Evolutionary conservation across 2,113 vertebrate species (phyloP).

Genomic region (Budorcas taxicolor): DNA sequence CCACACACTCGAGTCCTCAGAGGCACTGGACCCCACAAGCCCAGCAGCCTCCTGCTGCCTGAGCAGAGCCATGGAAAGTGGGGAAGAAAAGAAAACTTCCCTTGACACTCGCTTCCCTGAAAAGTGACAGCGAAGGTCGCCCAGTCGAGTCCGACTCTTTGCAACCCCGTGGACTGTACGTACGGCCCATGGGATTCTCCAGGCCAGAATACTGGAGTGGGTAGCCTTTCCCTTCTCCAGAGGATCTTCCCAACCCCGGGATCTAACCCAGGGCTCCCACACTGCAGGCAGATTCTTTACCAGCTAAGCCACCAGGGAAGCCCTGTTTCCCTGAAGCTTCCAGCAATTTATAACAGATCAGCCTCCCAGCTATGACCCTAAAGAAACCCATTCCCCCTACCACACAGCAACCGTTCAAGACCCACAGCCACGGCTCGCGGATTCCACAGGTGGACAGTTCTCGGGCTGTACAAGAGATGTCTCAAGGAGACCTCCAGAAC

Average conservation of each 20-base stretch:
- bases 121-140: background rate
- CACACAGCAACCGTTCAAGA: background rate
- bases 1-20: background rate
- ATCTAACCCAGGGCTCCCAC: background rate
- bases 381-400: background rate
- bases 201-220: background rate
- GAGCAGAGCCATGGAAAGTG: background rate
- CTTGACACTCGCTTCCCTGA: background rate
- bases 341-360: background rate
- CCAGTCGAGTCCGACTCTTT: background rate
- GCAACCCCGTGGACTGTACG: background rate
- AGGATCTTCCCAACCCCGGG: background rate
- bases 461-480: background rate
- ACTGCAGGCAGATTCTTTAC: background rate
- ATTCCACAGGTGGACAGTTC: background rate
- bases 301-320: background rate
- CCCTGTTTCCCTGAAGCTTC: background rate
- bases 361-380: background rate
- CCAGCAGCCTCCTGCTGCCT: background rate
- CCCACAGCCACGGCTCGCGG: rapidly evolving
- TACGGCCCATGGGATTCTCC: background rate
- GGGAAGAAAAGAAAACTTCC: background rate
- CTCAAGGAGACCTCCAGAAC: background rate
- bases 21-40: background rate
- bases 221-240: background rate